Conservation (phyloP, 2,888 invertebrate genomes). For the Platynereis dumerilii region DNA sequence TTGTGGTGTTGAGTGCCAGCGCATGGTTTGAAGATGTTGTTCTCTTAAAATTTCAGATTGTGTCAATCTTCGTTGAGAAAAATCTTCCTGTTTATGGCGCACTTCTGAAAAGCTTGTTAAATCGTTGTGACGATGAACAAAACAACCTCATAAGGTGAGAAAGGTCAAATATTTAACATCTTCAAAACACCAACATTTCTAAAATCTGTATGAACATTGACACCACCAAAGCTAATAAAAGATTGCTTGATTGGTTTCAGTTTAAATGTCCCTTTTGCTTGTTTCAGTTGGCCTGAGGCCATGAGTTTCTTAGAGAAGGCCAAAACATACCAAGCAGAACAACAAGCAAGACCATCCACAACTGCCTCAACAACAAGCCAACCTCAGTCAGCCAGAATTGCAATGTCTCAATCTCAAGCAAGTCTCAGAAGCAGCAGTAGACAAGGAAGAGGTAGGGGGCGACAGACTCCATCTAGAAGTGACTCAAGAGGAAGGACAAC, state of each 20-base stretch:
- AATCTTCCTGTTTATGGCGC: constrained; percentile 58
- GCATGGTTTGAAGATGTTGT: no score
- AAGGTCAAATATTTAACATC: not conserved
- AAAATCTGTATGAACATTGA: not conserved
- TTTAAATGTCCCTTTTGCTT: not conserved
- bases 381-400: not conserved
- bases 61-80: constrained; percentile 42
- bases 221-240: no score
- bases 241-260: no score
- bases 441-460: not conserved
- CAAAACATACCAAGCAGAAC: constrained; percentile 29
- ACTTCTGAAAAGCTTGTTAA: constrained; percentile 50
- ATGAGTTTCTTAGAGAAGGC: constrained; percentile 54
- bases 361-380: not conserved
- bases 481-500: not conserved
- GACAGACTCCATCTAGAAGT: not conserved
- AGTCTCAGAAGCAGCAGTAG: not conserved
- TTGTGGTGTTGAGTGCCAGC: no score
- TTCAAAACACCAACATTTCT: not conserved
- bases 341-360: not conserved
- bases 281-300: constrained; percentile 57
- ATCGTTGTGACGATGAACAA: constrained; percentile 54
- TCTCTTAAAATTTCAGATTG: constrained; percentile 41
- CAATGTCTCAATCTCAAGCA: not conserved
- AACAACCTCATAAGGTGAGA: constrained; percentile 25